Evolutionary conservation across 2,888 invertebrate genomes (phyloP).

Genomic region (Sisyra nigra): DNA sequence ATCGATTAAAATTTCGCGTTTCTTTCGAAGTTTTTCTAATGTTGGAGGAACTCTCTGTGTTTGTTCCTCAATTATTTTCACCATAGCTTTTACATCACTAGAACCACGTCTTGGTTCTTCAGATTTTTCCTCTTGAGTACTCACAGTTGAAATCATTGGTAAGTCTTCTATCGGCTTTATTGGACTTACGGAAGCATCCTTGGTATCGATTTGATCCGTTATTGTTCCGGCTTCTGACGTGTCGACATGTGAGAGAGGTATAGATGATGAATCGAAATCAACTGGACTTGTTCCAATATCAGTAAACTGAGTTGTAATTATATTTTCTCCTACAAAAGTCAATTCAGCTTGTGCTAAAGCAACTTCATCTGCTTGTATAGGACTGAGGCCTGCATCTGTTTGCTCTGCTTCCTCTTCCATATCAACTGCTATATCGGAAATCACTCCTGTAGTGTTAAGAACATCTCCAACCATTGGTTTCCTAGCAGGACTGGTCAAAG

Average conservation of each 20-base stretch:
- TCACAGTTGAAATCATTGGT: constrained; percentile 15
- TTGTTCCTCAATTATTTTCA: constrained; percentile 33
- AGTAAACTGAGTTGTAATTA: constrained; percentile 22
- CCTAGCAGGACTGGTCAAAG: constrained; percentile 26
- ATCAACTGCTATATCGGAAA: constrained; percentile 29
- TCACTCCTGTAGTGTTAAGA: constrained; percentile 26
- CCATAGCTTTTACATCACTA: constrained; percentile 37
- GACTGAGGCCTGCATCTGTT: constrained; percentile 37
- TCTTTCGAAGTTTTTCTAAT: constrained; percentile 20
- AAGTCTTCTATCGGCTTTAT: constrained; percentile 25
- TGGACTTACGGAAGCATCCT: constrained; percentile 35
- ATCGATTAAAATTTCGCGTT: constrained; percentile 21
- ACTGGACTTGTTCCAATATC: constrained; percentile 34
- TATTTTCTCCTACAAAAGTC: constrained; percentile 24
- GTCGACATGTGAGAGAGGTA: constrained; percentile 27
- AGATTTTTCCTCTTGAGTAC: constrained; percentile 24
- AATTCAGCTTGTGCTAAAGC: constrained; percentile 21
- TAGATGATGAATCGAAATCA: constrained; percentile 26
- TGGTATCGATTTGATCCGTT: constrained; percentile 32
- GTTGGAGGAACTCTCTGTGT: constrained; percentile 23
- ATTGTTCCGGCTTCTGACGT: constrained; percentile 34
- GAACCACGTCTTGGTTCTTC: constrained; percentile 25
- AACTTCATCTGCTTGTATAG: constrained; percentile 34
- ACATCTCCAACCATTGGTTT: constrained; percentile 24
- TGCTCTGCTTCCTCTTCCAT: constrained; percentile 33